Conservation (phyloP, 2,113 vertebrate species). For the Grammatotria lemairii region DNA sequence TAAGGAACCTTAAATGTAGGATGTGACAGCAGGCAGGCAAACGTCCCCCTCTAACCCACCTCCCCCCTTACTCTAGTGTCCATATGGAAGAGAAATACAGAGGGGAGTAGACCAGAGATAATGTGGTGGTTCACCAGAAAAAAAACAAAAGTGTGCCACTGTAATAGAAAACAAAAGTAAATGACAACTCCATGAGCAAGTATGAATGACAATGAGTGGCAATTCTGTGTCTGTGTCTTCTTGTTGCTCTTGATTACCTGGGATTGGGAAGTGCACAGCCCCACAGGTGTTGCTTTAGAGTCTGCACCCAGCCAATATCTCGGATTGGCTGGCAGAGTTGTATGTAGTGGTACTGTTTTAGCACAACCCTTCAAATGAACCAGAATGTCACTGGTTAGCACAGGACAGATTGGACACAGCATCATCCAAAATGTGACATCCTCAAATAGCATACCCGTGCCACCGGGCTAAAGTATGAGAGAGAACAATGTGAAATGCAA, state of each 20-base stretch:
- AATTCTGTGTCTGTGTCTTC: constrained; percentile 32
- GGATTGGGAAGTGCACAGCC: constrained; percentile 74
- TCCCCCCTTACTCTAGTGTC: constrained; percentile 34
- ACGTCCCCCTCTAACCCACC: not conserved
- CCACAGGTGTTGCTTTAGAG: constrained; percentile 79
- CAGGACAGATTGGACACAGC: constrained; percentile 47
- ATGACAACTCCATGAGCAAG: constrained; percentile 33
- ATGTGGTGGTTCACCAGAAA: constrained; percentile 9
- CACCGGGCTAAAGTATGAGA: not conserved
- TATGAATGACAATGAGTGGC: constrained; percentile 54
- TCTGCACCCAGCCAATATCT: constrained; percentile 80
- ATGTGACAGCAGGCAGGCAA: constrained; percentile 37
- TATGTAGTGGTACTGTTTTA: constrained; percentile 82
- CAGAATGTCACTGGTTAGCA: constrained; percentile 74
- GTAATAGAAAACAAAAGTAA: constrained; percentile 28
- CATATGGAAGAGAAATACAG: constrained; percentile 75
- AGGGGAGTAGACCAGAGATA: not conserved
- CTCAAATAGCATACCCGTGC: not conserved
- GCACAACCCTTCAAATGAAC: constrained; percentile 77
- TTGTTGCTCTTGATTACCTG: constrained; percentile 63
- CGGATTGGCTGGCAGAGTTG: constrained; percentile 79
- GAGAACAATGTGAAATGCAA: constrained; percentile 13
- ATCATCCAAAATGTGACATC: constrained; percentile 41
- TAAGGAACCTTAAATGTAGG: constrained; percentile 23
- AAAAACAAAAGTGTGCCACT: constrained; percentile 31